Percentiles rank a stretch among this genome's conserved stretches.
Evolutionary conservation across 2,113 vertebrate genomes (phyloP).

Genomic region (Electrona antarctica): DNA sequence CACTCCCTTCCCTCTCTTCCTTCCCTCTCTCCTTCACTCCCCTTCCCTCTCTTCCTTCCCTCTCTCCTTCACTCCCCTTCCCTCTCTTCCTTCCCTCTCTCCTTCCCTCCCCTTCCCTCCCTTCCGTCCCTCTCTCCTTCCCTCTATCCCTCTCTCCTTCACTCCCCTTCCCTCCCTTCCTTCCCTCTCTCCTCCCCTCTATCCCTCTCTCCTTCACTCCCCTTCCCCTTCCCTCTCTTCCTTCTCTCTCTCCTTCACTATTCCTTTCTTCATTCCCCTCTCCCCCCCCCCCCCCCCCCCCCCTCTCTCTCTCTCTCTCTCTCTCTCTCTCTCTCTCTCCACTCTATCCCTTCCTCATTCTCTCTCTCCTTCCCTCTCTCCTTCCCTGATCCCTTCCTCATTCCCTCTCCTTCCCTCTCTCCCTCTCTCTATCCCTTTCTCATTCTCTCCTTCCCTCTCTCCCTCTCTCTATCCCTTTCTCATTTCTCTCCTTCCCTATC

Average conservation of each 20-base stretch:
- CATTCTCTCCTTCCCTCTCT: no score
- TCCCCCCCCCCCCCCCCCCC: no score
- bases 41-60: conserved; percentile 62
- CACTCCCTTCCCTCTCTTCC: conserved; percentile 59
- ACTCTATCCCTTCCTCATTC: background rate
- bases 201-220: background rate
- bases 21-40: conserved; percentile 60
- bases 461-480: no score
- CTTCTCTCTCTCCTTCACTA: no score
- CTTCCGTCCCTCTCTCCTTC: background rate
- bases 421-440: no score
- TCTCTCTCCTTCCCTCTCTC: background rate
- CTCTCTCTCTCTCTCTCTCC: no score
- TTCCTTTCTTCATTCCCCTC: no score
- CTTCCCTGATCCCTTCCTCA: background rate
- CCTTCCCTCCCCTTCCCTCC: background rate
- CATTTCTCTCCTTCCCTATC: no score
- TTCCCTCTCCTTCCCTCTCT: background rate
- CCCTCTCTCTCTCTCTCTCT: background rate
- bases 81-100: background rate
- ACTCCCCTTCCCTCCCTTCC: background rate
- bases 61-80: conserved; percentile 25
- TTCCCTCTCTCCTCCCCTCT: background rate
- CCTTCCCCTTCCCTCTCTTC: background rate
- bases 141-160: background rate